Evolutionary conservation across 2,888 invertebrate species (phyloP).

Genomic region (Danaus chrysippus): DNA sequence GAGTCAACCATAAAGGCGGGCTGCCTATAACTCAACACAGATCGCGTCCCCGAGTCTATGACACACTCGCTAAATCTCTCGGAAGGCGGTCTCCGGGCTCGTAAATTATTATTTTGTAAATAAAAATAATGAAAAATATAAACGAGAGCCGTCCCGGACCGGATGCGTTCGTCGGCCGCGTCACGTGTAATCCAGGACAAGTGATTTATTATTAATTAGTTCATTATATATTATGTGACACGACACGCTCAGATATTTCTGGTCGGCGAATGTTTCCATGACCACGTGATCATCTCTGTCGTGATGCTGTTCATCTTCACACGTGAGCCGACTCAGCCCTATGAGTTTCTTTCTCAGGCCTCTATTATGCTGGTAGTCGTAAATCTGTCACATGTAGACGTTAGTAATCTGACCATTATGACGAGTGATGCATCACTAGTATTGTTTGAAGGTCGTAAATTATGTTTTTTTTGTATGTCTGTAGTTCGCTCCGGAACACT

Average conservation of each 20-base stretch:
- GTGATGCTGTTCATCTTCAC: too few species aligned
- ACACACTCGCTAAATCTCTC: slow-evolving; percentile 75
- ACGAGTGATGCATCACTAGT: slow-evolving; percentile 72
- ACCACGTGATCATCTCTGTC: neutral
- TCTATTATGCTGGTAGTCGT: slow-evolving; percentile 62
- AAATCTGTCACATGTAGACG: slow-evolving; percentile 64
- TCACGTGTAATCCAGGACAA: slow-evolving; percentile 67
- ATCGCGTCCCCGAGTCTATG: slow-evolving; percentile 71
- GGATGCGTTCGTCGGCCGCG: slow-evolving; percentile 75
- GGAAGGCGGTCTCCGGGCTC: slow-evolving; percentile 69
- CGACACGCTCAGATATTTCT: slow-evolving; percentile 7
- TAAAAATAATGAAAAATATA: slow-evolving; percentile 76
- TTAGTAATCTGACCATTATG: slow-evolving; percentile 73
- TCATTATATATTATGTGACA: slow-evolving; percentile 11
- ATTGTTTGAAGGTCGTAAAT: slow-evolving; percentile 66
- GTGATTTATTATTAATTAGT: slow-evolving; percentile 78
- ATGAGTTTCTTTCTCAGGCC: slow-evolving; percentile 25
- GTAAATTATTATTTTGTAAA: slow-evolving; percentile 76
- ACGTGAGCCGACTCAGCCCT: neutral
- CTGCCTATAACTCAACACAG: slow-evolving; percentile 65
- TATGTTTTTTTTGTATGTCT: slow-evolving; percentile 37
- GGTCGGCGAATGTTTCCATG: neutral
- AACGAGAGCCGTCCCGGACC: slow-evolving; percentile 56
- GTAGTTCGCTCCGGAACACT: slow-evolving; percentile 27
- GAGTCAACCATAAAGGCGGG: slow-evolving; percentile 60